Conservation (phyloP, 2,888 invertebrate species). For the Achlya flavicornis region DNA sequence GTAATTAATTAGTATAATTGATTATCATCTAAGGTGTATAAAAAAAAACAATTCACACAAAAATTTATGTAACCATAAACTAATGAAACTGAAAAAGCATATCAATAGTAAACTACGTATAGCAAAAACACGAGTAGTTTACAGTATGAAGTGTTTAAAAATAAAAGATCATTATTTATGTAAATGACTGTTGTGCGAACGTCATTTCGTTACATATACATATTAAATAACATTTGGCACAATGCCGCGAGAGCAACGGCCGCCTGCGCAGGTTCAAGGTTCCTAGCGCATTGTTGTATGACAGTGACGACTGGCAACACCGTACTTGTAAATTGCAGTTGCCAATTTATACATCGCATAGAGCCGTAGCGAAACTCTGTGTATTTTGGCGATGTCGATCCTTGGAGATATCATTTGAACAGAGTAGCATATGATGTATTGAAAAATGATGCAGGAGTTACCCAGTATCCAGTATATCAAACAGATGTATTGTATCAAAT, state of each 20-base stretch:
- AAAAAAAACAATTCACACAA: no score
- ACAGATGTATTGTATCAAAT: no score
- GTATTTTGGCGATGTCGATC: neutral
- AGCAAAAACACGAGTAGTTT: neutral
- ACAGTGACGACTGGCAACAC: conserved; percentile 1
- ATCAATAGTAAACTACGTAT: neutral
- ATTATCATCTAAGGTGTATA: no score
- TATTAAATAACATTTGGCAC: conserved; percentile 58
- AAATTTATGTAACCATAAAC: no score
- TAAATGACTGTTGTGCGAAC: conserved; percentile 3
- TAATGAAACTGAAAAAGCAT: neutral
- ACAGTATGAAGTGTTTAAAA: conserved; percentile 1
- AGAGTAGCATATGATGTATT: no score
- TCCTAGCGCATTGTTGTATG: conserved; percentile 2
- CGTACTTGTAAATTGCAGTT: neutral
- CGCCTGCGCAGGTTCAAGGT: conserved; percentile 27
- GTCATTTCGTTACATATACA: conserved; percentile 23
- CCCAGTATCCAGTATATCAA: no score
- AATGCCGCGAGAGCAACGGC: conserved; percentile 48
- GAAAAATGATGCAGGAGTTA: no score
- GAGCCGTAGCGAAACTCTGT: neutral
- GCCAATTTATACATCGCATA: conserved; percentile 1
- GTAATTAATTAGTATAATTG: no score
- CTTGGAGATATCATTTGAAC: no score
- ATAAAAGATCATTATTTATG: conserved; percentile 10